Conservation (phyloP, 2,797 vertebrate genomes). For the Acropternis orthonyx region DNA sequence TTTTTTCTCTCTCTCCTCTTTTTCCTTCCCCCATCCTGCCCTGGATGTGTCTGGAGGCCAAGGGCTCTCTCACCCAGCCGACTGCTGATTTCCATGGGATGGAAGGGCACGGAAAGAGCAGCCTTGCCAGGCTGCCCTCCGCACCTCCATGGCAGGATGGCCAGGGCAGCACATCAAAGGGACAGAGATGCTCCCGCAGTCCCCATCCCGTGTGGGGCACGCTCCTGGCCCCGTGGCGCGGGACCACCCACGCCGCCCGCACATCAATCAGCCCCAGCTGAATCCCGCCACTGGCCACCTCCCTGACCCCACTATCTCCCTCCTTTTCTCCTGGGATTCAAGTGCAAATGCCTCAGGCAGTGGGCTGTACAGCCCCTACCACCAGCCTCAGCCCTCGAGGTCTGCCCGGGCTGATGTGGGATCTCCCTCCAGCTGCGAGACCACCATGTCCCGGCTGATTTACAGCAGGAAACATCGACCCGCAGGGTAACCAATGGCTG, state of each 20-base stretch:
- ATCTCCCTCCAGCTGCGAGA: background rate
- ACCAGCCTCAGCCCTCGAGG: fast-evolving
- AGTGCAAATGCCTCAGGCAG: background rate
- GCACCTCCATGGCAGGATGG: fast-evolving
- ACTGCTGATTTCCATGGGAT: background rate
- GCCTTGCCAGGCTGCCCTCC: background rate
- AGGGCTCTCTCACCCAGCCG: background rate
- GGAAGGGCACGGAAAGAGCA: fast-evolving
- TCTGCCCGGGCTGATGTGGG: fast-evolving
- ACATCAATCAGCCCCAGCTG: background rate
- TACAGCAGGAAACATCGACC: background rate
- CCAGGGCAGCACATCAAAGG: background rate
- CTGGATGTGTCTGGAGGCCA: background rate
- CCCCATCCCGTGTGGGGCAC: background rate
- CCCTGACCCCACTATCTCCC: background rate
- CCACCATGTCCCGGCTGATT: background rate
- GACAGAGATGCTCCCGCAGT: background rate
- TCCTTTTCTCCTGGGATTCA: conserved; percentile 13
- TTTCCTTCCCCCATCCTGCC: background rate
- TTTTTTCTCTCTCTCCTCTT: fast-evolving
- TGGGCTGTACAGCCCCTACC: background rate
- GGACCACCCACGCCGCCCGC: background rate
- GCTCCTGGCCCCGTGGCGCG: background rate
- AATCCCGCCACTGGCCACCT: background rate
- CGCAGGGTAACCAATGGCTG: background rate